A percentile compares a stretch with the other conserved stretches of the same genome.
phyloP scores from a whole-genome alignment of 2,797 vertebrate genomes.

The Pseudocheirus occidentalis region DNA sequence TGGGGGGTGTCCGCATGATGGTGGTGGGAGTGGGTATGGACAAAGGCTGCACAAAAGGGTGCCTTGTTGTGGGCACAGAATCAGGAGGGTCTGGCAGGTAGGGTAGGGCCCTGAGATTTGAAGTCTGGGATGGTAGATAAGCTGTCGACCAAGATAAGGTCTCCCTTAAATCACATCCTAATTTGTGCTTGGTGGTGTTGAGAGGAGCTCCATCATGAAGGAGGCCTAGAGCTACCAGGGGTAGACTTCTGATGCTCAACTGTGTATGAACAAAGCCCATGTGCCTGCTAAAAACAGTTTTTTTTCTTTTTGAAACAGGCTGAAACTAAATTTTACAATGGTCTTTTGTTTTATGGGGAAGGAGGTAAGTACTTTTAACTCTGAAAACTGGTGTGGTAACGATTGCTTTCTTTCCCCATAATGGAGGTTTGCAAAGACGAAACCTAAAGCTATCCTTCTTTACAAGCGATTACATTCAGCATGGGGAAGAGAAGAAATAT shows the following conservation, averaged over 20 bases:
- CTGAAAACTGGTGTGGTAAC: conserved; percentile 28
- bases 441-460: not conserved
- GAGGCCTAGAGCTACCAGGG: not conserved
- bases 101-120: not conserved
- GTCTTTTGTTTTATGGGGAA: conserved; percentile 97
- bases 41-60: not conserved
- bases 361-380: conserved; percentile 90
- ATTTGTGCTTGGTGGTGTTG: not conserved
- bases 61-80: not conserved
- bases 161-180: not conserved
- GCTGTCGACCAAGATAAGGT: not conserved
- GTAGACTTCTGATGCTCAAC: not conserved
- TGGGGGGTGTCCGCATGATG: not conserved
- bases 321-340: conserved; percentile 98
- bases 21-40: not conserved
- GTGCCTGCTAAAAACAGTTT: conserved; percentile 57
- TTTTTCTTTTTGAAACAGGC: conserved; percentile 88
- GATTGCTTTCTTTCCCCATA: conserved; percentile 33
- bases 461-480: not conserved
- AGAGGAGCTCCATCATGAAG: not conserved
- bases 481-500: not conserved
- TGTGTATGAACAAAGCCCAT: not conserved
- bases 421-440: conserved; percentile 14
- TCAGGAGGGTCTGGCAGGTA: not conserved
- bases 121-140: not conserved